Conservation (phyloP, 92 coral and sea anemone genomes). For the Porites lobata region DNA sequence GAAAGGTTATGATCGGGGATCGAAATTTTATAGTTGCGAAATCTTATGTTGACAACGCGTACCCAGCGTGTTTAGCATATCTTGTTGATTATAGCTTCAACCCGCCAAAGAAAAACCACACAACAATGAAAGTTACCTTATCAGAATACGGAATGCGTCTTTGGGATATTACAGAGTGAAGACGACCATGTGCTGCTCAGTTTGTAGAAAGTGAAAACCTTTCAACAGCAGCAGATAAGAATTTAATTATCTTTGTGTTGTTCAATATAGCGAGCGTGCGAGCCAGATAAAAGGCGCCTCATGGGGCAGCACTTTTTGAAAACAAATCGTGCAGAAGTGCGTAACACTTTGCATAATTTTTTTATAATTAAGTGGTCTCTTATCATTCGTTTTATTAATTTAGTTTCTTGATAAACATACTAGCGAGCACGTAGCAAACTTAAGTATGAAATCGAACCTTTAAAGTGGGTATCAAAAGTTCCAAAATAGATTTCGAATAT, state of each 20-base stretch:
- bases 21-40: background rate
- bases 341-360: background rate
- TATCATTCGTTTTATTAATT: background rate
- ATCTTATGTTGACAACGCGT: background rate
- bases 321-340: background rate
- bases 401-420: background rate
- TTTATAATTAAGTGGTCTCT: background rate
- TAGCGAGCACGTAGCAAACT: background rate
- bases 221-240: constrained; percentile 4
- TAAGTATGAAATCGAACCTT: background rate
- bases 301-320: too few species aligned
- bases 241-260: background rate
- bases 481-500: background rate
- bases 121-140: background rate
- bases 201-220: constrained; percentile 1
- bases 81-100: background rate
- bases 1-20: background rate
- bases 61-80: background rate
- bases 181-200: background rate
- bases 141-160: background rate
- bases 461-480: background rate
- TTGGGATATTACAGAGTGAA: background rate
- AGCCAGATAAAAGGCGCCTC: background rate
- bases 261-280: background rate
- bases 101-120: background rate